Evolutionary conservation across 2,888 invertebrate species (phyloP), one percentile per base, ranked within the genome.

Genomic region (Tetramorium bicarinatum): DNA sequence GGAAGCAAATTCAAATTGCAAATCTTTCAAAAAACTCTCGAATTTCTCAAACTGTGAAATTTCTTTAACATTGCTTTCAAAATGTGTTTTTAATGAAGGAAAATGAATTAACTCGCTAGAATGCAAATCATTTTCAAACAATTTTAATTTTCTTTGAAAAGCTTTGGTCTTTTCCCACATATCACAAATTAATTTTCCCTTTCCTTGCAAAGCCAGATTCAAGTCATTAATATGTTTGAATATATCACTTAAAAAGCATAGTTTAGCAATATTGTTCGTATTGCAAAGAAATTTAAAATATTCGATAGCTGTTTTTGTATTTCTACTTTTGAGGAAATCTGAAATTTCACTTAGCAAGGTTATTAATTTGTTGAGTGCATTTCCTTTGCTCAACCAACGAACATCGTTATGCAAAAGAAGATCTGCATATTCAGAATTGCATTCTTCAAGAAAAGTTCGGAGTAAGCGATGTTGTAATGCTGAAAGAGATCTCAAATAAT

Each of bases 61-160:
- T 72, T 72, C 38, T 38, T 72, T 6, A 72, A 25, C 1, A 72
- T n/a, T 72, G 21, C 8, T 72, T 34, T 72, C 6, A 72, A 56
- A 72, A 72, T 72, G 72, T 56, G 56, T 56, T 72, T 72, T 72
- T 41, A 72, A 72, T 72, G 29, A 54, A 21, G 72, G 38, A 72
- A 72, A 72, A 56, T 71, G 38, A 54, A 72, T 54, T 13, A 72
- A 38, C 41, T 72, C 56, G 0, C 15, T 72, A 56, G 72, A 72
- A 72, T 72, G 54, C 21, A 72, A 56, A 38, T 72, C 56, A 56
- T 72, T 38, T 15, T 72, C 72, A 72, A 72, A 72, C 38, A 72
- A 38, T 56, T 52, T 29, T n/a, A 69, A 69, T 13, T 72, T 72
- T 59, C 72, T 54, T 47, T 72, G 72, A 21, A 72, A 72, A 15